These are phyloP conservation scores for Chironomus tepperi DNA, from an alignment of 1,140 invertebrate genomes.

Conservation along the genomic window DNA sequence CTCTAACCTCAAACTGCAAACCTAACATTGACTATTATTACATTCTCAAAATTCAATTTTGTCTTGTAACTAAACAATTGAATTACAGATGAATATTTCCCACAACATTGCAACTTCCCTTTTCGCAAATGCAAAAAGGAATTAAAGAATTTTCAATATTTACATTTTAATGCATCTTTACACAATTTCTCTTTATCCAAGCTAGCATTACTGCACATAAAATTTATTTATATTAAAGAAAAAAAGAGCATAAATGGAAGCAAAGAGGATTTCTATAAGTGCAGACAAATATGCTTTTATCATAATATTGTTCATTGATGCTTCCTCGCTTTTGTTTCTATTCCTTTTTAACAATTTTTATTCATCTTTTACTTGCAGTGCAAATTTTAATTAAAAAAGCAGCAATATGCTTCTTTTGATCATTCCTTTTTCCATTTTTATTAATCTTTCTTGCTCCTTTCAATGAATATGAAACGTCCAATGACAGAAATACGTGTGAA, in stretches of 20 bases:
- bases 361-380: not conserved
- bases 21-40: too few relatives aligned
- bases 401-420: not conserved
- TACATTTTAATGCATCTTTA: not conserved
- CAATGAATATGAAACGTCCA: not conserved
- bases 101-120: too few relatives aligned
- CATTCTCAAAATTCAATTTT: too few relatives aligned
- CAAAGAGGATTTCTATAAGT: too few relatives aligned
- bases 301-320: conserved; percentile 13
- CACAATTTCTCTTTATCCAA: not conserved
- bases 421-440: not conserved
- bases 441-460: not conserved
- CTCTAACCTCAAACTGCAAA: too few relatives aligned
- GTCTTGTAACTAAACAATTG: too few relatives aligned
- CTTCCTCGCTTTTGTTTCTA: not conserved
- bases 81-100: too few relatives aligned
- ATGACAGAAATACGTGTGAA: conserved; percentile 8
- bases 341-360: not conserved
- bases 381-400: not conserved
- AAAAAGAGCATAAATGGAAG: not conserved
- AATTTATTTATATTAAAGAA: not conserved
- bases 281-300: not conserved
- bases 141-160: too few relatives aligned
- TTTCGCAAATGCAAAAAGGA: too few relatives aligned
- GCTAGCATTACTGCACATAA: not conserved